Evolutionary conservation across 2,888 invertebrate species (phyloP), one percentile per base, ranked within the genome.

Genomic region (Stenchaetothrips biformis): DNA sequence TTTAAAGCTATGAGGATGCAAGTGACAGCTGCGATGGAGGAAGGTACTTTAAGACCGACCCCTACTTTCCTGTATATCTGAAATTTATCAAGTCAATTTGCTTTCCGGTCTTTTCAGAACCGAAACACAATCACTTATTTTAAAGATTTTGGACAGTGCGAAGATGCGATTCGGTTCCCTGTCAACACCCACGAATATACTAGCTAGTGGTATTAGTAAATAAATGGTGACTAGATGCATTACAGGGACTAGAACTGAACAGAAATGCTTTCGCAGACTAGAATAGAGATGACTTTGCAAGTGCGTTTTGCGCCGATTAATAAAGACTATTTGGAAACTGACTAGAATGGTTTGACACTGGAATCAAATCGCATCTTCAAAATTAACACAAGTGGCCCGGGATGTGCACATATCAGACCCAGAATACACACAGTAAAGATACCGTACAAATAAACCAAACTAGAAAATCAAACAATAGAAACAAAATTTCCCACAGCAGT

Each of bases 1-100:
- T 74, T 74, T 7, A 21, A 74, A 74, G 67, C 67, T 25, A 74
- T 74, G 67, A 74, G 67, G 67, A 74, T 74, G 67, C 67, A 74
- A 74, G 67, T 25, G 13, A 18, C 53, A 74, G 67, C 67, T 74
- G 67, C 67, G 21, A 7, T 21, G 67, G 67, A 74, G 25, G 67
- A 74, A 74, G 25, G n/a, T 74, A 74, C 67, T 21, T 25, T 25
- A 21, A 9, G 11, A 25, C 25, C 11, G 25, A 21, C 7, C 11
- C 67, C 21, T 74, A 11, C 11, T 9, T 25, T 59, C 59, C 18
- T 59, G 16, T 59, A 18, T 59, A 74, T 74, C 25, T 25, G 67
- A 74, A 25, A 8, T 11, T 25, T 11, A 74, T 74, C 25, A n/a
- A 74, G n/a, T 74, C 25, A 7, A 74, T 25, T 74, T 11, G 67